These are phyloP conservation scores for Thaleichthys pacificus DNA, from an alignment of 2,797 vertebrate genomes.

Conservation along the genomic window DNA sequence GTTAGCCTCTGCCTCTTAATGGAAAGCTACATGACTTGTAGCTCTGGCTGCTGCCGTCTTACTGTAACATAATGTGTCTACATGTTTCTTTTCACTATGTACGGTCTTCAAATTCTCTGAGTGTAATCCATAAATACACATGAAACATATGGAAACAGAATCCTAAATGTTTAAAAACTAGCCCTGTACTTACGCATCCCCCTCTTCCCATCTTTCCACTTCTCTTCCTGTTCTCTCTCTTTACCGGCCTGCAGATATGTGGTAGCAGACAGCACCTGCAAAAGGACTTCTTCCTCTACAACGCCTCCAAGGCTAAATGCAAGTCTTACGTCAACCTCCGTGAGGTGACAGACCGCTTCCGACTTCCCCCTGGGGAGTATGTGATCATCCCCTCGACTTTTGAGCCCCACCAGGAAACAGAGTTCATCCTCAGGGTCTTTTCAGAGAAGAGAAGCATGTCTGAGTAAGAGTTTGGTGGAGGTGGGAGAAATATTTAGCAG, in stretches of 20 bases:
- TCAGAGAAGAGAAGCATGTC: conserved; percentile 92
- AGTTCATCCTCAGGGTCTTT: conserved; percentile 97
- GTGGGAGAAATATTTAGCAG: no score
- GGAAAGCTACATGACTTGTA: neutral
- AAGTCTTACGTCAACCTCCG: conserved; percentile 93
- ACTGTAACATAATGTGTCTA: neutral
- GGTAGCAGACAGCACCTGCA: conserved; percentile 87
- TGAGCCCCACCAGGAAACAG: conserved; percentile 88
- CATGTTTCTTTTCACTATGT: neutral
- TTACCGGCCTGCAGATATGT: conserved; percentile 73
- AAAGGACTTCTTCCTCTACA: conserved; percentile 97
- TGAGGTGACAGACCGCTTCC: conserved; percentile 92
- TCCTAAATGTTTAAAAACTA: no score
- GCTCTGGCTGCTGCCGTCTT: neutral
- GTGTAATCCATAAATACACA: neutral
- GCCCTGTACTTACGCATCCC: neutral
- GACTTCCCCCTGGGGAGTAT: conserved; percentile 90
- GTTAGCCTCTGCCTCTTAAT: neutral
- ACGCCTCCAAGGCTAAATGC: conserved; percentile 88
- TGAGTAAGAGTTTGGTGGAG: conserved; percentile 81
- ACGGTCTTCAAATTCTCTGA: no score
- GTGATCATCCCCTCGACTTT: conserved; percentile 92
- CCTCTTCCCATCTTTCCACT: neutral
- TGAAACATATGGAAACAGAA: neutral
- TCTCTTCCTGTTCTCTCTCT: neutral